Percentiles rank a stretch among this genome's conserved stretches.
These are phyloP conservation scores for Napeogenes sylphis DNA, from an alignment of 2,888 invertebrate genomes.

Conservation along the genomic window DNA sequence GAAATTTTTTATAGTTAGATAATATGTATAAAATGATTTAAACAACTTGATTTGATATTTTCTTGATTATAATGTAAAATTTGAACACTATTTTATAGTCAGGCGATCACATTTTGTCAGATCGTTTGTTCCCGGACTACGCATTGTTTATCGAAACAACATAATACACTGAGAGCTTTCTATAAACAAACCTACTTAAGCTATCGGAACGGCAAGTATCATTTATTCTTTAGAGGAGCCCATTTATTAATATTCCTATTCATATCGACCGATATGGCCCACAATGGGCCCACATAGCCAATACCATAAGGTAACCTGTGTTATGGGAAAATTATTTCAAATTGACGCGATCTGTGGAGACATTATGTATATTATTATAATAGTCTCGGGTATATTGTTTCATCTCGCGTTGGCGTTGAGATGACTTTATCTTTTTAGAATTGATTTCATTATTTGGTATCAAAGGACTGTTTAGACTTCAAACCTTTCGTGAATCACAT, in stretches of 20 bases:
- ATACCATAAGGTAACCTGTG: conserved; percentile 34
- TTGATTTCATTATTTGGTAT: conserved; percentile 33
- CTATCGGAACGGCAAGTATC: conserved; percentile 22
- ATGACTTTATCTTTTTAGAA: conserved; percentile 33
- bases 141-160: conserved; percentile 11
- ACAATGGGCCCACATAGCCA: conserved; percentile 27
- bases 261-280: conserved; percentile 31
- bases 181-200: conserved; percentile 20
- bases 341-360: conserved; percentile 44
- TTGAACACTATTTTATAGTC: not conserved
- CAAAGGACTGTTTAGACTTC: conserved; percentile 23
- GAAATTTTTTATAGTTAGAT: too few species aligned
- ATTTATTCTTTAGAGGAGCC: conserved; percentile 31
- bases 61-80: too few species aligned
- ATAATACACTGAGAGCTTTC: conserved; percentile 11
- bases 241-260: conserved; percentile 36
- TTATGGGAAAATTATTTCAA: conserved; percentile 62
- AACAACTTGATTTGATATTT: too few species aligned
- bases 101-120: not conserved
- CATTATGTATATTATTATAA: conserved; percentile 37
- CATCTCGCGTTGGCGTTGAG: conserved; percentile 34
- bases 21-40: too few species aligned
- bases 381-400: conserved; percentile 30
- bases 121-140: conserved; percentile 4
- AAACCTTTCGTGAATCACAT: conserved; percentile 43